Evolutionary conservation across 2,797 vertebrate species (phyloP), one percentile per base, ranked within the genome.

Genomic region (Meda fulgida): DNA sequence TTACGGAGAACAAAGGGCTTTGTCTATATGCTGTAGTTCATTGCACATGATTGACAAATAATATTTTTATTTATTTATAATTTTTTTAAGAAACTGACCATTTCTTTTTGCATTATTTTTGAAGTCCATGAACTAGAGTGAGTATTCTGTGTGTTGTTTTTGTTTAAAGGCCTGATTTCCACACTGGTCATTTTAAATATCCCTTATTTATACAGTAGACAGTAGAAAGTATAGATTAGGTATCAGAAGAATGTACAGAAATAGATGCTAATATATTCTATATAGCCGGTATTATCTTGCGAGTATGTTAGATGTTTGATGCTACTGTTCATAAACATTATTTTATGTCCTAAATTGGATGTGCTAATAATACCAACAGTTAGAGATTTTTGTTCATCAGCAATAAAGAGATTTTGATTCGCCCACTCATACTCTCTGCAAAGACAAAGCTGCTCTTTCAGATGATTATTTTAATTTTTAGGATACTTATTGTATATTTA

Each of bases 221-320:
- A 48, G 19, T 13, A 23, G n/a, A n/a, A n/a, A 16, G 16, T 46
- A 36, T 48, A 40, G n/a, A 23, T 84, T 69, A 65, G 26, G 4
- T 26, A 58, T 58, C 14, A 36, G 5, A 76, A 36, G 26, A 58
- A 69, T 84, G 51, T 71, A 84, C 16, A 78, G 53, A 66, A 84
- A 71, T 69, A 70, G 36, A 84, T 46, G 6, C 34, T 69, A 78
- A 84, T 84, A 70, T 84, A 84, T 78, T 84, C 19, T 71, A 70
- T 40, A 29, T 11, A 78, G 82, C 3, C 1, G 13, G 67, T 38
- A 23, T 67, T 77, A 29, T 67, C 60, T 34, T 78, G 48, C 26
- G n/a, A 16, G 21, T 48, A 36, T 63, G 80, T 65, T 75, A n/a
- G 13, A 34, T 46, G 16, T 78, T 58, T 78, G 51, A 43, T 84